Conservation (phyloP, 1,140 invertebrate genomes). For the Drosophila albomicans region DNA sequence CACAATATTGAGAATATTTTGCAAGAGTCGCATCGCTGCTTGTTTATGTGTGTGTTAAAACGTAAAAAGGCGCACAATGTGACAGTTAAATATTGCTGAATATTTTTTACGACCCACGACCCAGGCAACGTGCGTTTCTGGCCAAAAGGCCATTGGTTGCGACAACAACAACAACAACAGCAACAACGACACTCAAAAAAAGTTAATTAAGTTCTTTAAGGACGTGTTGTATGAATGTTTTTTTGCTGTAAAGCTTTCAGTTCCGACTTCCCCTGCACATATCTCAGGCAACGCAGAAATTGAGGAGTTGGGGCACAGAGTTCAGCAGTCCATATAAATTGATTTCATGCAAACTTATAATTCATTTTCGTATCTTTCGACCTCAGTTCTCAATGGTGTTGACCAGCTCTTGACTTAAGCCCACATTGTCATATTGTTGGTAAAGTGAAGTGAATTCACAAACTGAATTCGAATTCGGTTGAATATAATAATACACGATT, state of each 20-base stretch:
- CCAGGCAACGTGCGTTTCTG: constrained; percentile 27
- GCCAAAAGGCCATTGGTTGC: constrained; percentile 12
- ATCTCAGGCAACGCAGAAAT: constrained; percentile 49
- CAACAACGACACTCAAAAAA: constrained; percentile 17
- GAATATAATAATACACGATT: constrained; percentile 11
- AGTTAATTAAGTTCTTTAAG: constrained; percentile 67
- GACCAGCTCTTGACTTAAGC: constrained; percentile 5
- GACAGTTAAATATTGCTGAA: constrained; percentile 76
- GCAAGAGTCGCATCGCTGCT: constrained; percentile 61
- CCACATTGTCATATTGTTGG: not conserved
- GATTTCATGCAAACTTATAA: constrained; percentile 71
- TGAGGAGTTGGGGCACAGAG: constrained; percentile 5
- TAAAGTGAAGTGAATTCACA: not conserved
- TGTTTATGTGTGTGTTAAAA: constrained; percentile 76
- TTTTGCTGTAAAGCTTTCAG: constrained; percentile 3
- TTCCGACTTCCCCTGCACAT: constrained; percentile 42
- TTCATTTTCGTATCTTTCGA: constrained; percentile 61
- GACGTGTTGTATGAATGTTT: constrained; percentile 49
- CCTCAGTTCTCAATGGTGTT: constrained; percentile 44
- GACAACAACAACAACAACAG: not conserved
- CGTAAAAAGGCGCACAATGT: constrained; percentile 74
- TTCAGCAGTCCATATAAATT: constrained; percentile 63
- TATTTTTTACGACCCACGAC: constrained; percentile 69
- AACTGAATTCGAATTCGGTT: too few species aligned
- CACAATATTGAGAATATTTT: constrained; percentile 72